A percentile compares a stretch with the other conserved stretches of the same genome.
Evolutionary conservation across 2,888 invertebrate species (phyloP).

Genomic region (Galeopsomyia nigrocyanea): DNA sequence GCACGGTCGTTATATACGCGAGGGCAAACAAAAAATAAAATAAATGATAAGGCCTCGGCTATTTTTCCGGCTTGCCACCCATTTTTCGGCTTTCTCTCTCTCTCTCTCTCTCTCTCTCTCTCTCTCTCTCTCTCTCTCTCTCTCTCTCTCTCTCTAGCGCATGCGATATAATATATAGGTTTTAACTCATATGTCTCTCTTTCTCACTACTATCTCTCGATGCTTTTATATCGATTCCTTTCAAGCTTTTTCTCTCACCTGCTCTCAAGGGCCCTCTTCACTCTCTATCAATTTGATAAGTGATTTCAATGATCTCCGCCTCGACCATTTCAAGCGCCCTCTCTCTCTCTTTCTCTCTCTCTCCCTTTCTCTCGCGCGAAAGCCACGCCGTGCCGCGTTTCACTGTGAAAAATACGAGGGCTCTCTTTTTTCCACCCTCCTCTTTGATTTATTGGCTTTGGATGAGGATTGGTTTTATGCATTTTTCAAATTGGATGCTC

Average conservation of each 20-base stretch:
- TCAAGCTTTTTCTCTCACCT: slow-evolving; percentile 14
- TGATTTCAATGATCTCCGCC: slow-evolving; percentile 43
- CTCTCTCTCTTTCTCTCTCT: slow-evolving; percentile 3
- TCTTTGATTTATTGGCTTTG: neutral
- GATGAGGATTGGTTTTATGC: slow-evolving; percentile 16
- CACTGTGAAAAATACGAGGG: slow-evolving; percentile 13
- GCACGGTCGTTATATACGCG: neutral
- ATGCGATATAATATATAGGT: no score
- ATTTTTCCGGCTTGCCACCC: slow-evolving; percentile 35
- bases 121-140: neutral
- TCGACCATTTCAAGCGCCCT: slow-evolving; percentile 14
- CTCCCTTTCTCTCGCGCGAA: neutral
- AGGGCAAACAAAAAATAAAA: slow-evolving; percentile 15
- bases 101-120: neutral
- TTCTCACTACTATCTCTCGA: neutral
- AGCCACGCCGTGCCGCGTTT: neutral
- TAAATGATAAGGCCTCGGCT: slow-evolving; percentile 34
- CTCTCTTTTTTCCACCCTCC: neutral
- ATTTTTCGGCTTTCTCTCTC: no score
- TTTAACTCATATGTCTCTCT: no score
- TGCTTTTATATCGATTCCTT: slow-evolving; percentile 48
- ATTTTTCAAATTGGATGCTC: slow-evolving; percentile 10
- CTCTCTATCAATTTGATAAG: slow-evolving; percentile 48
- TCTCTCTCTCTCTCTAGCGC: neutral
- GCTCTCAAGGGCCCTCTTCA: slow-evolving; percentile 37